These are phyloP conservation scores for Yponomeuta plumbellus DNA, from an alignment of 2,888 invertebrate species.

Conservation along the genomic window DNA sequence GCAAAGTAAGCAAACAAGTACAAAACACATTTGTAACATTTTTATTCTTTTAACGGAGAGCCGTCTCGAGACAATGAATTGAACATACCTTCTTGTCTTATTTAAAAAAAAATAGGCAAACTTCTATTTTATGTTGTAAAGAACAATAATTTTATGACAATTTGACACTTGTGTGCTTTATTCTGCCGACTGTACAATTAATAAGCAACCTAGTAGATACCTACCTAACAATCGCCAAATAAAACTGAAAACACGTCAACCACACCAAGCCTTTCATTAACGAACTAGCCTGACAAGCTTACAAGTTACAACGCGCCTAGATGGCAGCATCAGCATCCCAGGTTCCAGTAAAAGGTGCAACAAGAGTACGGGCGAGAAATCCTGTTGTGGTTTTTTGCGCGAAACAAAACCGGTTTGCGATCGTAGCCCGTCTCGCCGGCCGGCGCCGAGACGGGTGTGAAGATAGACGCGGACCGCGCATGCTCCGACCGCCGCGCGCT, in stretches of 20 bases:
- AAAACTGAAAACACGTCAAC: neutral
- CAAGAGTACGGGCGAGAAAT: slow-evolving; percentile 28
- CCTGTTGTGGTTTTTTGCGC: slow-evolving; percentile 63
- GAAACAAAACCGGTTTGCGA: slow-evolving; percentile 60
- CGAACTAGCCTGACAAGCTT: neutral
- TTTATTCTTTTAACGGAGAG: no score
- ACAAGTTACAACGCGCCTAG: neutral
- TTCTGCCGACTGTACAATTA: neutral
- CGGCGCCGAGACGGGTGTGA: slow-evolving; percentile 42
- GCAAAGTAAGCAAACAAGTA: no score
- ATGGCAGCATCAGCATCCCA: neutral
- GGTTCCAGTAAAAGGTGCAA: slow-evolving; percentile 1
- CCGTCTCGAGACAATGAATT: no score
- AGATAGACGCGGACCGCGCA: slow-evolving; percentile 62
- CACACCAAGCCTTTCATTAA: neutral
- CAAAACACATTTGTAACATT: no score
- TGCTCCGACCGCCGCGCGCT: slow-evolving; percentile 45
- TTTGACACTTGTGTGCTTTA: no score
- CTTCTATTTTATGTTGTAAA: no score
- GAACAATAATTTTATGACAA: no score
- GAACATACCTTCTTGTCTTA: no score
- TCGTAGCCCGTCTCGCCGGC: slow-evolving; percentile 30
- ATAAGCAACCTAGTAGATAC: neutral
- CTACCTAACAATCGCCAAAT: neutral
- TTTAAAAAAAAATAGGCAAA: no score